These are phyloP conservation scores for Pelodiscus sinensis DNA, from an alignment of 2,113 vertebrate species.

Conservation along the genomic window DNA sequence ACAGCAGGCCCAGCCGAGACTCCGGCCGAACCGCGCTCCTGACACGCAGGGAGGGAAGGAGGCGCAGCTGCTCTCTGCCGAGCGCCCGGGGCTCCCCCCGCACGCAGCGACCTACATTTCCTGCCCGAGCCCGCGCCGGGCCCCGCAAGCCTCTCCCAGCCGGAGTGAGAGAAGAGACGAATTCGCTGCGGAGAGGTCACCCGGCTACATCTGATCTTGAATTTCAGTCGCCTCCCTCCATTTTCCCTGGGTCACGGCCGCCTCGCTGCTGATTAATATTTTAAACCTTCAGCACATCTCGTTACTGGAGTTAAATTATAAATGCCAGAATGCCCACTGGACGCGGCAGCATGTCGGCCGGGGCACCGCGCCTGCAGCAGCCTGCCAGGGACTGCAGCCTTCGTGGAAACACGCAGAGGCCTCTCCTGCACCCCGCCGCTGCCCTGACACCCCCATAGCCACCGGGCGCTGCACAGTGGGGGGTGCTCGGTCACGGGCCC, in stretches of 20 bases:
- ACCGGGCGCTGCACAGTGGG: too few species aligned
- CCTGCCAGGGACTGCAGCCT: not conserved
- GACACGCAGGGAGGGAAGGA: not conserved
- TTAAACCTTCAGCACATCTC: constrained; percentile 73
- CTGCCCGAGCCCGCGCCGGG: not conserved
- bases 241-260: constrained; percentile 59
- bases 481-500: not conserved
- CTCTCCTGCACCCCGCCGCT: not conserved
- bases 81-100: rapidly evolving
- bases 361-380: not conserved
- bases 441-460: rapidly evolving
- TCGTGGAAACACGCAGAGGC: not conserved
- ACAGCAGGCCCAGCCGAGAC: not conserved
- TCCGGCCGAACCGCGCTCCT: not conserved
- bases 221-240: constrained; percentile 51
- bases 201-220: not conserved
- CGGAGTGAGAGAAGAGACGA: not conserved
- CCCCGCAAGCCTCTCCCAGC: not conserved
- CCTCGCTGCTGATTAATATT: constrained; percentile 76
- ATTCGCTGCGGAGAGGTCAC: not conserved
- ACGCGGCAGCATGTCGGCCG: not conserved
- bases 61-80: rapidly evolving
- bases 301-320: constrained; percentile 77
- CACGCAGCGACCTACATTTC: not conserved
- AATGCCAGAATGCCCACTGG: constrained; percentile 55